Evolutionary conservation across 2,888 invertebrate species (phyloP).

Genomic region (Xanthorhoe designata): DNA sequence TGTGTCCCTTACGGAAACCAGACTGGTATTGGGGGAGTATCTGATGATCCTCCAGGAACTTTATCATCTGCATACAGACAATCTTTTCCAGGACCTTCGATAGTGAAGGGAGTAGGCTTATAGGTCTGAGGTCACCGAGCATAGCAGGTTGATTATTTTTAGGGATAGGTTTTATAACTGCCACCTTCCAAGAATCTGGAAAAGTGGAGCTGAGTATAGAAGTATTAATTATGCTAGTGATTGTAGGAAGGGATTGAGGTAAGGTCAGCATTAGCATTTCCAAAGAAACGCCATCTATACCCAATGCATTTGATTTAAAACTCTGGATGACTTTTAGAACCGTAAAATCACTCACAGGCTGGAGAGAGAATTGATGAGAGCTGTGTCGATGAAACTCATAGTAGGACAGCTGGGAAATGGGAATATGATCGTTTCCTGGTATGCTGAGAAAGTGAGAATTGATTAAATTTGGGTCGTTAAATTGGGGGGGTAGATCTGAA

Average conservation of each 20-base stretch:
- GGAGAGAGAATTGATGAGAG: not conserved
- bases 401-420: not conserved
- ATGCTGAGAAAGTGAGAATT: not conserved
- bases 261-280: not conserved
- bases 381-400: not conserved
- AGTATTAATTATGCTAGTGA: not conserved
- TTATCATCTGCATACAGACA: not conserved
- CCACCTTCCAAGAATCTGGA: not conserved
- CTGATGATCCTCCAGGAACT: not conserved
- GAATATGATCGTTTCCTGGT: not conserved
- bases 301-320: not conserved
- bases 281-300: not conserved
- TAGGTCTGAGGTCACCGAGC: not conserved
- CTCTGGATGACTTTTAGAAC: not conserved
- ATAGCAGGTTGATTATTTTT: not conserved
- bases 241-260: not conserved
- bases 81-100: not conserved
- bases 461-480: not conserved
- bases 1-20: not conserved
- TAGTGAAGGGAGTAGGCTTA: not conserved
- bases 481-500: not conserved
- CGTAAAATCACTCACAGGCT: not conserved
- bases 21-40: not conserved
- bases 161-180: not conserved
- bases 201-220: not conserved